These are phyloP conservation scores for Lepus europaeus DNA, from an alignment of 2,113 vertebrate genomes.

Conservation along the genomic window DNA sequence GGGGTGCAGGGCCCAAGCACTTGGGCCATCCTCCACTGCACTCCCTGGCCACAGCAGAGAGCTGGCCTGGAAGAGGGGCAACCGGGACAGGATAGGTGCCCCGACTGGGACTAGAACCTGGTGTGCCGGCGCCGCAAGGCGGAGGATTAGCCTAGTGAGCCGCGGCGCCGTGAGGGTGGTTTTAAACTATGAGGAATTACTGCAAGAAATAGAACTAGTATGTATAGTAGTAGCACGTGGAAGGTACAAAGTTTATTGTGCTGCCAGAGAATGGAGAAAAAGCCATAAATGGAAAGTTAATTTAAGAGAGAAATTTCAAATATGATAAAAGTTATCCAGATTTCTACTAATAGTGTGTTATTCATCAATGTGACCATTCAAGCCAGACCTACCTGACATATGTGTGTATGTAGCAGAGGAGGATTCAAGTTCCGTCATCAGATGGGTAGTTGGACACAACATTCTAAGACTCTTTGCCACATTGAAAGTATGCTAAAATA, in stretches of 20 bases:
- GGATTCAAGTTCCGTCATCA: neutral
- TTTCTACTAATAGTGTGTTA: neutral
- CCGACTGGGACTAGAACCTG: no score
- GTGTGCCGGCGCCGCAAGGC: no score
- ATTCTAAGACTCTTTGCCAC: neutral
- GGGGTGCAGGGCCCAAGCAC: no score
- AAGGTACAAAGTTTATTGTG: neutral
- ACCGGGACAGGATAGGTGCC: no score
- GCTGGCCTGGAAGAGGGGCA: no score
- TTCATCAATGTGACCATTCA: neutral
- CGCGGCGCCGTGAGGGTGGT: neutral
- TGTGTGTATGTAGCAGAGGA: neutral
- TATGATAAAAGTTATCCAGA: neutral
- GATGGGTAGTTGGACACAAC: neutral
- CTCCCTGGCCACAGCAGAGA: no score
- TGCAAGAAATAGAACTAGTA: neutral
- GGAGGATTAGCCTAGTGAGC: no score
- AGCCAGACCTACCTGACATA: neutral
- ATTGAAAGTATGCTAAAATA: neutral
- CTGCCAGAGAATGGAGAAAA: neutral
- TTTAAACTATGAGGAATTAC: constrained; percentile 6
- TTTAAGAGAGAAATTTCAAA: neutral
- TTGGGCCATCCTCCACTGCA: no score
- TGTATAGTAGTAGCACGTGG: neutral
- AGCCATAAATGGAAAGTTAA: neutral